Evolutionary conservation across 35 echinoderm and acorn worm genomes (phyloP), one percentile per base, ranked within the genome.

Genomic region (Stichopus chloronotus): DNA sequence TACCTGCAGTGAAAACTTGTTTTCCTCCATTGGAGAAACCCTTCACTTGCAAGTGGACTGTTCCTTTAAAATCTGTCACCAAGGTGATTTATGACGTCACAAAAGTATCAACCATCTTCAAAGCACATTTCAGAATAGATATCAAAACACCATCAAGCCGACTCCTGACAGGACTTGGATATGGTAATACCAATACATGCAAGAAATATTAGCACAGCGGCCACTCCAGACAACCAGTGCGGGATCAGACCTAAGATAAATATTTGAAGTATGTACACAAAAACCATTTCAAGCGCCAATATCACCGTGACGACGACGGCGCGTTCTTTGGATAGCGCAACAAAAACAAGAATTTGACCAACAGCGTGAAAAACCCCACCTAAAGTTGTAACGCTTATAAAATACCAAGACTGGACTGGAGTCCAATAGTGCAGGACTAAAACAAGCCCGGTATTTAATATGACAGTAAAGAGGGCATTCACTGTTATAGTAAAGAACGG

Each of bases 211-310:
- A 88, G n/a, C 25, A 88, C 8, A 23, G 86, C 57, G 7, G 53
- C 86, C n/a, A 88, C 58, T 24, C 86, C 86, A 19, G 86, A 88
- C 54, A 88, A 57, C 86, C 86, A 88, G 23, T 88, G 86, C n/a
- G 86, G 86, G 8, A 88, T 88, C 4, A 65, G 17, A 8, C 57
- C 17, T 11, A 88, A 12, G 14, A 88, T 69, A 9, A 88, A 11
- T 24, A 88, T 69, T 52, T 88, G 86, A 9, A 88, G 52, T 21
- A 88, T n/a, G 12, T 88, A 63, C 5, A 63, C 25, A 52, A 63
- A 22, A 4, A 88, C 25, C 13, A 88, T 69, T 63, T 88, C 61
- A 88, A 25, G 24, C 52, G 86, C 86, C 20, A 88, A 52, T 60
- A 88, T 69, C 14, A 88, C 86, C 19, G 86, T 88, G 9, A 88